phyloP scores from a whole-genome alignment of 64 coral and sea anemone genomes.

The Porites lutea region DNA sequence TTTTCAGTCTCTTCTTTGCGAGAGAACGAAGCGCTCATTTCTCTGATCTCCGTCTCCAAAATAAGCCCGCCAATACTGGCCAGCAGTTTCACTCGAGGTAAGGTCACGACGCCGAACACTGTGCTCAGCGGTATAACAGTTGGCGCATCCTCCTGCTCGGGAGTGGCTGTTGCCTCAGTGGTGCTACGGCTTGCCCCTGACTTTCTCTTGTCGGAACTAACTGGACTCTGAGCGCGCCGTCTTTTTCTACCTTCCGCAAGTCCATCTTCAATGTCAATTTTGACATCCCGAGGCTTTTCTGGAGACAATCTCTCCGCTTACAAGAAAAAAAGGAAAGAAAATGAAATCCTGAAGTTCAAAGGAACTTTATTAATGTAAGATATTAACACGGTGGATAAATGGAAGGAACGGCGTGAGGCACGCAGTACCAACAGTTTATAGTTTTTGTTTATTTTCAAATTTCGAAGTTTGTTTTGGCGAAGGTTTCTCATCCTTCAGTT shows the following conservation, averaged over 20 bases:
- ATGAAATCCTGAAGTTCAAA: too few species aligned
- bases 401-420: too few species aligned
- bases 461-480: too few species aligned
- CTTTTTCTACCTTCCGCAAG: conserved; percentile 20
- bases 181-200: conserved; percentile 67
- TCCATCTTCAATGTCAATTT: conserved; percentile 88
- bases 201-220: conserved; percentile 24
- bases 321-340: too few species aligned
- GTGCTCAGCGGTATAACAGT: conserved; percentile 65
- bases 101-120: conserved; percentile 79
- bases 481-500: too few species aligned
- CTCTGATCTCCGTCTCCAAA: conserved; percentile 89
- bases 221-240: conserved; percentile 13
- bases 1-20: conserved; percentile 73
- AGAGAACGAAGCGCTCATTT: conserved; percentile 74
- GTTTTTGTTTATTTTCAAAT: too few species aligned
- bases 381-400: too few species aligned
- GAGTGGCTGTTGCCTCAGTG: conserved; percentile 36
- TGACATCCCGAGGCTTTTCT: conserved; percentile 73
- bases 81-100: conserved; percentile 80
- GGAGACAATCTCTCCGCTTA: conserved; percentile 44
- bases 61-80: conserved; percentile 90
- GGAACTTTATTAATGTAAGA: too few species aligned
- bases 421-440: too few species aligned
- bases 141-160: conserved; percentile 65